Evolutionary conservation across 2,113 vertebrate species (phyloP).

Genomic region (Elephas maximus): DNA sequence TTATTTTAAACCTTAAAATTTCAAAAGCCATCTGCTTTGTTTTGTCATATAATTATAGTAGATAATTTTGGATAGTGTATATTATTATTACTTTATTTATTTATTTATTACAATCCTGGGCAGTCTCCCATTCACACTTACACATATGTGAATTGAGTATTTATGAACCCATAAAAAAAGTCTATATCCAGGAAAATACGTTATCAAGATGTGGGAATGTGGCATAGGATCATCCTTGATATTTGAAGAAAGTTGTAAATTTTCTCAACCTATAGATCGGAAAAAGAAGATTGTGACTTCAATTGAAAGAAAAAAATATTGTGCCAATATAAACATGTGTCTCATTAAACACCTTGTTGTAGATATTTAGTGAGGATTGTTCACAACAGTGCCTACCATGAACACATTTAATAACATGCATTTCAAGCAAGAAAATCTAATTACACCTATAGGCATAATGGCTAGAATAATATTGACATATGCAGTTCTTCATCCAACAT

Average conservation of each 20-base stretch:
- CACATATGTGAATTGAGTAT: neutral
- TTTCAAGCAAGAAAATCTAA: constrained; percentile 56
- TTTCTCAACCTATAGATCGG: constrained; percentile 45
- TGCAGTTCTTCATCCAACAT: constrained; percentile 5
- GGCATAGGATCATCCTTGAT: neutral
- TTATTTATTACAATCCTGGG: neutral
- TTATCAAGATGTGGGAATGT: neutral
- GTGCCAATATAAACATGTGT: constrained; percentile 37
- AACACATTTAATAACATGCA: neutral
- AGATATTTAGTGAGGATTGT: constrained; percentile 30
- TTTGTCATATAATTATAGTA: neutral
- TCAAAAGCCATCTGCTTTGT: neutral
- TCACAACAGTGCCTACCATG: neutral
- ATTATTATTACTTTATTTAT: neutral
- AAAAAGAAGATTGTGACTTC: neutral
- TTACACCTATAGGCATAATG: constrained; percentile 55
- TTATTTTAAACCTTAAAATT: neutral
- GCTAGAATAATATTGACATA: constrained; percentile 5
- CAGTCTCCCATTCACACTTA: neutral
- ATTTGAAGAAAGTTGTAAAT: neutral
- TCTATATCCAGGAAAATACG: neutral
- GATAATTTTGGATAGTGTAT: neutral
- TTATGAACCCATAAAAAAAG: neutral
- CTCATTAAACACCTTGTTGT: constrained; percentile 33
- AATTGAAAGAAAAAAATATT: neutral